Evolutionary conservation across 2,888 invertebrate species (phyloP), one percentile per base, ranked within the genome.

Genomic region (Drosophila buzzatii): DNA sequence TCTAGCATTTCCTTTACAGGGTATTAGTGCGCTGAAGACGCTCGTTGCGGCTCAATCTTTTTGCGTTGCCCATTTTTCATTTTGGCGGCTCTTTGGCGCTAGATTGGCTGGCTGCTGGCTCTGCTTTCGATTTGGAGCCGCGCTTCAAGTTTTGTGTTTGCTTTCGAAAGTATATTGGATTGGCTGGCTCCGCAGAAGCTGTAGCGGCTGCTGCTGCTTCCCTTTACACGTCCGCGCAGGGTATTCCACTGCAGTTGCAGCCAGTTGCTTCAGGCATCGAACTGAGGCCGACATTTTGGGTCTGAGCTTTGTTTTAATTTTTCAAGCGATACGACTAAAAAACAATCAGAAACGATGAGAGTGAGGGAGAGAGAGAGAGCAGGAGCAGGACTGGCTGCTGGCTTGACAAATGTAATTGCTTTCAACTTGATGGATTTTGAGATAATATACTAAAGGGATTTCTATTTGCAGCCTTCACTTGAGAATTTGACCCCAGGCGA

Each of bases 91-190:
- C 70, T 83, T 77, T 74, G 69, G 71, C 74, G 68, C 55, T 67
- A 77, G 81, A 80, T 80, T 80, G 81, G 81, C 77, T 80, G 81
- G 81, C 77, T 71, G 53, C 53, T 59, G 52, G 55, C 47, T 53
- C 45, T 60, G 68, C 66, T 70, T 73, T 73, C 79, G 69, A 78
- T 76, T 78, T 71, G 33, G 20, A 55, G 59, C 59, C 79, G 75
- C 51, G 73, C 62, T 84, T 88, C 81, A 83, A 85, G 79, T 76
- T 78, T 65, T 74, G 74, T 90, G 89, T 90, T 86, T 86, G 81
- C 86, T 86, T 86, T 89, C 72, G 84, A 86, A 84, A 86, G 89
- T 90, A 85, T 86, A 86, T 90, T 86, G 87, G 90, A 90, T 86
- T 86, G 89, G 71, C 84, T 71, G 42, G 45, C 64, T 63, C 31